These are phyloP conservation scores for Bombus vancouverensis DNA, from an alignment of 1,140 invertebrate species.

Conservation along the genomic window DNA sequence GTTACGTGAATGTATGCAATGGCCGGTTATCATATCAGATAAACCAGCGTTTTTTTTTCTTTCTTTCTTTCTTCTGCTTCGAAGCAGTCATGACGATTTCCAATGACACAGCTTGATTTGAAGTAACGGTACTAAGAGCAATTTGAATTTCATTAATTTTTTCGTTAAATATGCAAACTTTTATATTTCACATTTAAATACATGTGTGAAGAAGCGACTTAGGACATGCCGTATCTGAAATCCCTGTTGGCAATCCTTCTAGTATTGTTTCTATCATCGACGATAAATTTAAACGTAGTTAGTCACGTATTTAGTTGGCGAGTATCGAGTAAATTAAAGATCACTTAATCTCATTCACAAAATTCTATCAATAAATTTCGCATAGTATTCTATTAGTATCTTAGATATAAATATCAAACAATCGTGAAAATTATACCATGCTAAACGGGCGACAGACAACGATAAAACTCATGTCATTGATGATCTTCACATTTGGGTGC, in stretches of 20 bases:
- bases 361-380: neutral
- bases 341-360: neutral
- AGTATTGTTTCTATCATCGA: neutral
- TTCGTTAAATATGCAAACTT: neutral
- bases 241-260: constrained; percentile 12
- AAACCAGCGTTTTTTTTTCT: neutral
- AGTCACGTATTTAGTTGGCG: constrained; percentile 2
- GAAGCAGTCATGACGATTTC: neutral
- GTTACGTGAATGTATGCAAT: neutral
- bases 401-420: neutral
- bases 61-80: neutral
- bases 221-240: constrained; percentile 21
- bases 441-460: neutral
- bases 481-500: neutral
- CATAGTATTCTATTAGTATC: neutral
- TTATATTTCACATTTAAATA: neutral
- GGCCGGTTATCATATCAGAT: neutral
- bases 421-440: constrained; percentile 9
- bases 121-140: neutral
- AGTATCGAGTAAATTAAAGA: neutral
- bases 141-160: neutral
- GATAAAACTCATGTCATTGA: neutral
- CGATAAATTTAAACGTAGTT: constrained; percentile 14
- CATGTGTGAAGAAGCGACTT: constrained; percentile 33
- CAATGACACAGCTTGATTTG: neutral